These are phyloP conservation scores for Parnassius orleans DNA, from an alignment of 2,888 invertebrate genomes.

Conservation along the genomic window DNA sequence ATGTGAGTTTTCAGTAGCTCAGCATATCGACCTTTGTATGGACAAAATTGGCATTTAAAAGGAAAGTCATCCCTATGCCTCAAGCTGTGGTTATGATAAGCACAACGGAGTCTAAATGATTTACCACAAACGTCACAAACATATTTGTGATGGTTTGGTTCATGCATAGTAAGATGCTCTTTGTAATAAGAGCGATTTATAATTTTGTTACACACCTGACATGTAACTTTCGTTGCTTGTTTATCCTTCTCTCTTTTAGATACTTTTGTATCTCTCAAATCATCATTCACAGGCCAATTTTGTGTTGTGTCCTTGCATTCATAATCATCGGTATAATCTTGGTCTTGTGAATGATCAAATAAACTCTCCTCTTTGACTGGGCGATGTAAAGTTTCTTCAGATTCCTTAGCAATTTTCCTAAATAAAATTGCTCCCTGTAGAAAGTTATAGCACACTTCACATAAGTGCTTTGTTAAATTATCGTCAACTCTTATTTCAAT, in stretches of 20 bases:
- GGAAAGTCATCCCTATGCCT: conserved; percentile 44
- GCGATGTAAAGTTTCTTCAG: conserved; percentile 46
- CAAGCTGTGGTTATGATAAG: conserved; percentile 46
- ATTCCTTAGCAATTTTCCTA: conserved; percentile 50
- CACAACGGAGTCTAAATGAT: conserved; percentile 44
- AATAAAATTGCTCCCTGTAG: conserved; percentile 52
- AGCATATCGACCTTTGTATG: conserved; percentile 43
- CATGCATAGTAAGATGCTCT: conserved; percentile 46
- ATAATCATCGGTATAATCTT: conserved; percentile 22
- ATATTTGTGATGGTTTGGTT: conserved; percentile 44
- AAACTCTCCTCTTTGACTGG: conserved; percentile 32
- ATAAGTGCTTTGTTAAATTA: conserved; percentile 52
- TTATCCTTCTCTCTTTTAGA: conserved; percentile 29
- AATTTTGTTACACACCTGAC: conserved; percentile 43
- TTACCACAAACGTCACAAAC: conserved; percentile 48
- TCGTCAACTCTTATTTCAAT: conserved; percentile 49
- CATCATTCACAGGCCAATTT: conserved; percentile 23
- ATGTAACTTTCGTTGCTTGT: conserved; percentile 39
- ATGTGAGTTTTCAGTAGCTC: conserved; percentile 46
- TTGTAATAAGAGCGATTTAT: conserved; percentile 44
- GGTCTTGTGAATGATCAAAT: conserved; percentile 25
- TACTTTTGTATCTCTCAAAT: conserved; percentile 17
- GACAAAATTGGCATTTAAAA: conserved; percentile 46
- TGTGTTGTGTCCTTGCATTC: conserved; percentile 26
- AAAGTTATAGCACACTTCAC: conserved; percentile 53